A percentile compares a stretch with the other conserved stretches of the same genome.
Conservation (phyloP, 1,140 invertebrate species). For the Caenorhabditis briggsae region DNA sequence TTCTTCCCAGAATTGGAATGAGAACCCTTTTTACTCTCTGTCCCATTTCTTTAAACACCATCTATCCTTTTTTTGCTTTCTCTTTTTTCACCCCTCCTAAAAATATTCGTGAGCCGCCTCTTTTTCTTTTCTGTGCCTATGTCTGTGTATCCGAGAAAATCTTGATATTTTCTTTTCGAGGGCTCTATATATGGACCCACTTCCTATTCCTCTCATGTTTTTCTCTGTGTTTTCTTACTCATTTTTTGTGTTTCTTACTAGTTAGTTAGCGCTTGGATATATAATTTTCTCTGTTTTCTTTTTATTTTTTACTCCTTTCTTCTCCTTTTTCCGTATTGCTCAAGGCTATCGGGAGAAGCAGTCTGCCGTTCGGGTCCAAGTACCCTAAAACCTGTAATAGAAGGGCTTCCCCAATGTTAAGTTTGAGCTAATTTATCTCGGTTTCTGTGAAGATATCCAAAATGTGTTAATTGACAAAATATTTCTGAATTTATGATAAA, state of each 20-base stretch:
- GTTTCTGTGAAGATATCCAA: too few relatives aligned
- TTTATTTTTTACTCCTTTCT: too few relatives aligned
- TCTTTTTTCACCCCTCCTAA: neutral
- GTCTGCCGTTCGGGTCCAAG: too few relatives aligned
- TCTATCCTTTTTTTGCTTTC: neutral
- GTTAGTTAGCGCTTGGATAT: neutral
- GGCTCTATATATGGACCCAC: neutral
- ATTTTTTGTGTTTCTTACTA: neutral
- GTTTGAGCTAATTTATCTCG: too few relatives aligned
- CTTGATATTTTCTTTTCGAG: neutral
- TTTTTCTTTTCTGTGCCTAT: neutral
- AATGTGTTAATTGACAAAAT: too few relatives aligned
- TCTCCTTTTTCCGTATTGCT: too few relatives aligned
- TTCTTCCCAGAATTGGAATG: neutral
- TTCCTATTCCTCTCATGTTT: slow-evolving; percentile 1
- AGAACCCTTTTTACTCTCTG: neutral
- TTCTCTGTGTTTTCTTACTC: neutral
- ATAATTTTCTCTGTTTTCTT: neutral
- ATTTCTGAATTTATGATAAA: too few relatives aligned
- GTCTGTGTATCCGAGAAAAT: neutral
- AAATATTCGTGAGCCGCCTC: too few relatives aligned
- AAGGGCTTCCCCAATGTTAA: too few relatives aligned
- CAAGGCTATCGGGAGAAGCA: too few relatives aligned
- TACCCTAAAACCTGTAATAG: too few relatives aligned
- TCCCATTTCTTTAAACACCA: neutral